These are phyloP conservation scores for Girardinichthys multiradiatus DNA, from an alignment of 2,113 vertebrate species.

Conservation along the genomic window DNA sequence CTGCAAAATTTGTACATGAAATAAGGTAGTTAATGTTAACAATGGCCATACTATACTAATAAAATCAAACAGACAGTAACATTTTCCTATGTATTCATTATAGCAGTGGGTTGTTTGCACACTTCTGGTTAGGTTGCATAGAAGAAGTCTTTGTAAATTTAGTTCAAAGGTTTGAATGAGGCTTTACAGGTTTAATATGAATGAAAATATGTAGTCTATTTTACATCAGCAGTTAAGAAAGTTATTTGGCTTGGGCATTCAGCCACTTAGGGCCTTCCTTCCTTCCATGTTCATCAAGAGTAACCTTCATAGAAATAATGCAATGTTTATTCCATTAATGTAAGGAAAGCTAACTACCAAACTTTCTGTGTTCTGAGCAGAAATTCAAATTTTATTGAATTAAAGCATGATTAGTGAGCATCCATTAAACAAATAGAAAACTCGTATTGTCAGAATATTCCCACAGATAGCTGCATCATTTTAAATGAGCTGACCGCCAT, in stretches of 20 bases:
- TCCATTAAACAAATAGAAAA: neutral
- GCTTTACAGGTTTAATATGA: neutral
- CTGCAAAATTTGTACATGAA: no score
- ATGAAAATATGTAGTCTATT: neutral
- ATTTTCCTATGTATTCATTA: no score
- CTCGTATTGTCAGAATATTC: neutral
- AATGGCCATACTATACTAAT: no score
- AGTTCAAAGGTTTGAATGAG: neutral
- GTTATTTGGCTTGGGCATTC: no score
- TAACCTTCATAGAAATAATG: neutral
- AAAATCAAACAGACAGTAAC: no score
- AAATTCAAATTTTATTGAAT: neutral
- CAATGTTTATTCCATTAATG: neutral
- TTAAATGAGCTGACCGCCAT: neutral
- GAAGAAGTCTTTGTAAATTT: neutral
- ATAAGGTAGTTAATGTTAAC: no score
- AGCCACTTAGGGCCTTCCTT: neutral
- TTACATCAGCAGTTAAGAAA: neutral
- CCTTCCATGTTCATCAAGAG: neutral
- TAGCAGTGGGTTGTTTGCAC: no score
- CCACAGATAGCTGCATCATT: neutral
- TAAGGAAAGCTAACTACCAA: neutral
- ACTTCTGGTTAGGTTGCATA: no score
- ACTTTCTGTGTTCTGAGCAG: neutral
- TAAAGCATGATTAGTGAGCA: neutral